Base-by-base conservation (phyloP, 2,797 vertebrate species). In the Pelochelys cantorii region DNA sequence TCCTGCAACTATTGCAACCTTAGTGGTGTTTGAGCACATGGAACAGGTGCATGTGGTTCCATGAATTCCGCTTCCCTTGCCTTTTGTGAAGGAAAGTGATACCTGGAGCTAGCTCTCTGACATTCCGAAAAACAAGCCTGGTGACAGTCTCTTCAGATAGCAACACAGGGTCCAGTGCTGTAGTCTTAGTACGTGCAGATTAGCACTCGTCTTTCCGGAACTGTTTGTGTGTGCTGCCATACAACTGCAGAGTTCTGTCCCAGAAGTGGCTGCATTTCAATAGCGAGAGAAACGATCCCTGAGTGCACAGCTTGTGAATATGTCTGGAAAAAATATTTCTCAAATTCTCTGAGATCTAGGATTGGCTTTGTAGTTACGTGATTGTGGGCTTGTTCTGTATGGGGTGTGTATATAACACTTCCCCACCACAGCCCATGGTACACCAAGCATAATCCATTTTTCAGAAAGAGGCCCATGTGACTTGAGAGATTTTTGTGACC, bases 1-100 rank as follows among this genome's bases (percentile, higher is more conserved):
- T 27, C 99, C 99, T 0, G 99, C 99, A 57, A 99, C 99, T 34
- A 99, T 99, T 54, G 99, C 99, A 3, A 99, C 99, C 1, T 97
- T 98, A 0, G 95, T 98, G 75, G 98, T 99, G 85, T 99, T 99
- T 97, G 99, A 99, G 96, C 98, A 99, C 86, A 99, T 99, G 99
- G 99, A 99, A 87, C 98, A 98, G 98, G 99, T 99, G 95, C 95
- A 94, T 79, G 79, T 4, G 23, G 29, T 62, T 84, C 85, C 90
- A 89, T 54, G 27, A 48, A 20, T 55, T 68, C 31, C 22, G 48
- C 52, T 83, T 65, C n/a, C 59, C 34, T 7, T 52, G 14, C n/a
- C 10, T 71, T 71, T 22, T 11, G n/a, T 11, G 34, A 37, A 22
- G 65, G 37, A 34, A 71, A 37, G 17, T 37, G 18, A 37, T 37